Conservation (phyloP, 1,140 invertebrate species). For the Radopholus similis region DNA sequence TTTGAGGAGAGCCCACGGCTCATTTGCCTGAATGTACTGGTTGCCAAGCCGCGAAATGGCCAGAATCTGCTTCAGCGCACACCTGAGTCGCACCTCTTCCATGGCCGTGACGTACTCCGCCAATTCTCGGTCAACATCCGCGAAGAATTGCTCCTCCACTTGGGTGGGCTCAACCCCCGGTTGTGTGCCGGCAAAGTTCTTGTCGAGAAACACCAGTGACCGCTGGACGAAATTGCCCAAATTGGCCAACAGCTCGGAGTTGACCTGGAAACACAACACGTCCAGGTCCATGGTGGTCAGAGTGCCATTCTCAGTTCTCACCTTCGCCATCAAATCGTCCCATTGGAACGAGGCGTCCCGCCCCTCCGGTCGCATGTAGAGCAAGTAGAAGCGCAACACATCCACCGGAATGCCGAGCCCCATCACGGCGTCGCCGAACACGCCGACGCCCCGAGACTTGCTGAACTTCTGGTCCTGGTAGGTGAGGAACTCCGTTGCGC, state of each 20-base stretch:
- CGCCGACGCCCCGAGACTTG: constrained; percentile 89
- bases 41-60: constrained; percentile 86
- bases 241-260: constrained; percentile 93
- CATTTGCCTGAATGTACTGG: constrained; percentile 86
- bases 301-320: no score
- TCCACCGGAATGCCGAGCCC: constrained; percentile 86
- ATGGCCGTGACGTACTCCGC: constrained; percentile 74
- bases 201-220: constrained; percentile 80
- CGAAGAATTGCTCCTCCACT: constrained; percentile 75
- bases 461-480: constrained; percentile 99
- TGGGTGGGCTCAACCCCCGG: constrained; percentile 70
- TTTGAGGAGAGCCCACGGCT: constrained; percentile 92
- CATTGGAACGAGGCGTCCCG: constrained; percentile 61
- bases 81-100: constrained; percentile 75
- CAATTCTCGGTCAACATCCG: constrained; percentile 77
- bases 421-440: constrained; percentile 90
- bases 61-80: constrained; percentile 80
- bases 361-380: constrained; percentile 86
- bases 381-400: constrained; percentile 93
- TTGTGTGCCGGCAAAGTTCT: constrained; percentile 75
- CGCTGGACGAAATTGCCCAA: constrained; percentile 93
- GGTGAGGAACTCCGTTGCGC: constrained; percentile 96
- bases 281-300: no score
- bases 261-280: constrained; percentile 80
- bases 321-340: constrained; percentile 63